Percentiles rank a stretch among this genome's conserved stretches.
Evolutionary conservation across 2,113 vertebrate species (phyloP).

Genomic region (Phainopepla nitens): DNA sequence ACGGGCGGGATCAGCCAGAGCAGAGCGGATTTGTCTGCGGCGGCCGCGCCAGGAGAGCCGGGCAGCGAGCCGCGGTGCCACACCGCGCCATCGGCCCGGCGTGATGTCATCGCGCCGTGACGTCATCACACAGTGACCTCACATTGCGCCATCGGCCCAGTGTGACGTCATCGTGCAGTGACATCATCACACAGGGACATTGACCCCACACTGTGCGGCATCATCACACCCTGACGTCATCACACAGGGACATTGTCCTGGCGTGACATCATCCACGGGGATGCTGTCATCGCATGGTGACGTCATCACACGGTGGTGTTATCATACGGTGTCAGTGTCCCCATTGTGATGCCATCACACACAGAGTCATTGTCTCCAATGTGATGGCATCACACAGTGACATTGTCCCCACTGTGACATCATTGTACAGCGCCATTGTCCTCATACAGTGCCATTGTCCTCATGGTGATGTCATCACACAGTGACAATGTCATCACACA

Average conservation of each 20-base stretch:
- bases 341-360: not conserved
- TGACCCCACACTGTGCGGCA: no score
- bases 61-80: fast-evolving
- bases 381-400: not conserved
- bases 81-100: fast-evolving
- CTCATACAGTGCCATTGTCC: not conserved
- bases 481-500: no score
- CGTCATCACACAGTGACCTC: fast-evolving
- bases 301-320: fast-evolving
- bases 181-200: fast-evolving
- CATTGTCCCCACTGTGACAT: not conserved
- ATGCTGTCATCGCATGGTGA: no score
- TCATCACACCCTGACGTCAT: not conserved
- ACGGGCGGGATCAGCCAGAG: not conserved
- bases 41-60: not conserved
- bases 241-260: no score
- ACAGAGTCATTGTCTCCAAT: fast-evolving
- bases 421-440: no score
- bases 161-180: no score
- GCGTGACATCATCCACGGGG: no score
- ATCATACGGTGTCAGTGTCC: not conserved
- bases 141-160: no score
- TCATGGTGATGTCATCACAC: not conserved
- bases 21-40: conserved; percentile 40
- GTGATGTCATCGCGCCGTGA: fast-evolving